Base-by-base conservation (phyloP, 2,113 vertebrate genomes). In the Sinocyclocheilus grahami region DNA sequence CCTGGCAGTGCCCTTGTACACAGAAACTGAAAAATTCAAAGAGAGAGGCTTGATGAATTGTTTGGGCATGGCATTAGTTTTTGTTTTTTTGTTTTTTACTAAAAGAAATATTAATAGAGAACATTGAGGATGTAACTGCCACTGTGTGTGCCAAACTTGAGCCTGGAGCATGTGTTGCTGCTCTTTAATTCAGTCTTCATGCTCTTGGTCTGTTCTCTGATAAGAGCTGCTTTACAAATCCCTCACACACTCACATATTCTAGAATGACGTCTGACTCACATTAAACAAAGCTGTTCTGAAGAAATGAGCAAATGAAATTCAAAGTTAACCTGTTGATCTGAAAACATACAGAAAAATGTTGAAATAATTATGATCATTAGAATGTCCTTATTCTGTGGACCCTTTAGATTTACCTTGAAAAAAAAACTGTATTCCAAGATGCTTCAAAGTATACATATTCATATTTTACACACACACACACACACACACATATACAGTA, bases 201-300 rank as follows among this genome's bases (percentile, higher is more conserved):
- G 22, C 75, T 79, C 20, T 71, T 78, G 53, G 76, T 33, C 62
- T 69, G 46, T 78, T 53, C 22, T 27, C 46, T 71, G 76, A 85
- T 85, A 85, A 85, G 46, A 79, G 75, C 75, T 85, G n/a, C 48
- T 85, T 79, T 79, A 79, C 75, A 79, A 85, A 67, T 33, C 76
- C 5, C 18, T 78, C 84, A 79, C 51, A 53, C 51, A 53, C 84
- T 79, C 27, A 53, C 42, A 37, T n/a, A 65, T 37, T 71, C 67
- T 37, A 37, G 67, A 71, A 71, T 33, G 67, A 71, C 7, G 4
- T 37, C 27, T 71, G 13, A 71, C 14, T 71, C 67, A 18, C 27
- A 71, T 13, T 37, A 71, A 71, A 71, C 67, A 71, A 71, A 71
- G 16, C 67, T 14, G 27, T 11, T 67, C n/a, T 67, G 63, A 1